Conservation (phyloP, 2,797 vertebrate species). For the Pangasius mekongensis region DNA sequence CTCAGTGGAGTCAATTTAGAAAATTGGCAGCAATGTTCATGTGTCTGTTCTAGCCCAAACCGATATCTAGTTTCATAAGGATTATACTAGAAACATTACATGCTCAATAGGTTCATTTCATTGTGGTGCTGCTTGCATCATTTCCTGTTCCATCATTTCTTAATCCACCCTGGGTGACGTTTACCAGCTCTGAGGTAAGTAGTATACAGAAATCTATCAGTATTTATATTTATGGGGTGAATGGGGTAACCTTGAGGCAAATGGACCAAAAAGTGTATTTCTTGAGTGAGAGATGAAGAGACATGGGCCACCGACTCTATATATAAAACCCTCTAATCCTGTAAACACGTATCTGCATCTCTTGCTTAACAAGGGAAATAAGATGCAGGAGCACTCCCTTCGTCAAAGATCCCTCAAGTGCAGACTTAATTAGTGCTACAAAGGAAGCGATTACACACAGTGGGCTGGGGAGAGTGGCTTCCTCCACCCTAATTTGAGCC, state of each 20-base stretch:
- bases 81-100: not conserved
- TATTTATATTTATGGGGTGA: not conserved
- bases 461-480: slow-evolving; percentile 7
- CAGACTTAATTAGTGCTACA: slow-evolving; percentile 44
- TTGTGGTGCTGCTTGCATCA: not conserved
- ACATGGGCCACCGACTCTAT: not conserved
- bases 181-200: not conserved
- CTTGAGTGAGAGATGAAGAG: not conserved
- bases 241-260: not conserved
- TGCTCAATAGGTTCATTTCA: not conserved
- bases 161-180: not conserved
- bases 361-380: slow-evolving; percentile 28
- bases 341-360: not conserved
- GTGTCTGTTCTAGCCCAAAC: not conserved
- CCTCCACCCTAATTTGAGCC: slow-evolving; percentile 28
- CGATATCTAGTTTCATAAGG: not conserved
- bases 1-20: not conserved
- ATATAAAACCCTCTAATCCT: not conserved
- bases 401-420: slow-evolving; percentile 32
- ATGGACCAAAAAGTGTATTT: not conserved
- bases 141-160: not conserved
- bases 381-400: slow-evolving; percentile 17
- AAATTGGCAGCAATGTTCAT: not conserved
- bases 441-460: slow-evolving; percentile 51
- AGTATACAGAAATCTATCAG: not conserved